Conservation (phyloP, 2,797 vertebrate species). For the Garrulus glandarius region DNA sequence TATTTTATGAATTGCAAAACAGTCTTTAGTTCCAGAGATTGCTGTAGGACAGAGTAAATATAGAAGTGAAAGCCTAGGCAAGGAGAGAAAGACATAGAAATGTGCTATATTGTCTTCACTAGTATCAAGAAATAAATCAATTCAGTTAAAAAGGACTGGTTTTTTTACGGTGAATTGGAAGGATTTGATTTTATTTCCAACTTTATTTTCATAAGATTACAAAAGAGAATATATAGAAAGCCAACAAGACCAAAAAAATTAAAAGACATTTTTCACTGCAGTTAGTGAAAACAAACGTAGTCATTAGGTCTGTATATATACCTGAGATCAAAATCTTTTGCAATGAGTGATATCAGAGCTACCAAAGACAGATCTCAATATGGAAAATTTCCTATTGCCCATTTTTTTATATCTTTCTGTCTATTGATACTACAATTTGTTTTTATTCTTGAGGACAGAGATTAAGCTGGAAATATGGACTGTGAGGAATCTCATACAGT, state of each 20-base stretch:
- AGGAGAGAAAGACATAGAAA: background rate
- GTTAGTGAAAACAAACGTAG: background rate
- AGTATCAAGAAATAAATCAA: background rate
- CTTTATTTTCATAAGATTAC: background rate
- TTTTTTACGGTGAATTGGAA: background rate
- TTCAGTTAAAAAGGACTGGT: background rate
- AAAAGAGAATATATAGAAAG: background rate
- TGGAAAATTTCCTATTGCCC: background rate
- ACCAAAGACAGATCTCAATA: background rate
- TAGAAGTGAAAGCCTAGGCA: background rate
- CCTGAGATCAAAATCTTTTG: background rate
- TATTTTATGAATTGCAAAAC: background rate
- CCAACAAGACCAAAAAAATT: background rate
- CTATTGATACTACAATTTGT: background rate
- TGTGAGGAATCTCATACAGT: no score
- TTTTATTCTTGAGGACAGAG: background rate
- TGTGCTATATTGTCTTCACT: background rate
- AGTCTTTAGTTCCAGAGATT: background rate
- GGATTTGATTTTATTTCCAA: background rate
- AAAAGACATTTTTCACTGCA: background rate
- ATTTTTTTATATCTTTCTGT: background rate
- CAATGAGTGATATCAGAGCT: background rate
- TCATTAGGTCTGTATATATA: rapidly evolving
- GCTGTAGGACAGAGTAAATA: background rate
- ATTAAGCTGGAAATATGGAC: background rate